Percentiles rank a stretch among this genome's conserved stretches.
Evolutionary conservation across 2,797 vertebrate genomes (phyloP).

Genomic region (Kryptolebias ocellatus): DNA sequence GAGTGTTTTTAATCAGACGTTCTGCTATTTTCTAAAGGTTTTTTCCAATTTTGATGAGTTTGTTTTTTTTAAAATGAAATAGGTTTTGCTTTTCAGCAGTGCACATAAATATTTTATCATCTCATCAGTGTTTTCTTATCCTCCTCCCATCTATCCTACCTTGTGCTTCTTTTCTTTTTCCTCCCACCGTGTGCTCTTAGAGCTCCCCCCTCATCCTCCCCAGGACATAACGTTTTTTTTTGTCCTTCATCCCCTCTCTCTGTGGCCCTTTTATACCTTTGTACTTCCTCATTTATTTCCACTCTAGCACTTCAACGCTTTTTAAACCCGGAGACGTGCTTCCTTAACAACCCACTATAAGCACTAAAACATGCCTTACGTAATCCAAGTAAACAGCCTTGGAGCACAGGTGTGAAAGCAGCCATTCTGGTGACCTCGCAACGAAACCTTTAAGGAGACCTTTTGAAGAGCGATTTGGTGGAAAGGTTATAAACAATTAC

Average conservation of each 20-base stretch:
- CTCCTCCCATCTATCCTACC: background rate
- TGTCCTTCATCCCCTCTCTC: constrained; percentile 55
- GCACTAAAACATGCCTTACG: constrained; percentile 27
- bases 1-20: constrained; percentile 13
- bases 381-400: constrained; percentile 36
- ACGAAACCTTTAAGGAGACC: constrained; percentile 22
- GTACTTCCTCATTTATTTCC: constrained; percentile 32
- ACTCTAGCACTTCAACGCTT: constrained; percentile 40
- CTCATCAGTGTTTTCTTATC: background rate
- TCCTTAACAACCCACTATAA: constrained; percentile 54
- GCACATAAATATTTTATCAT: constrained; percentile 21
- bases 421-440: constrained; percentile 1
- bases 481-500: no score
- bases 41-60: constrained; percentile 37
- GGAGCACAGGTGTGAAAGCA: constrained; percentile 38
- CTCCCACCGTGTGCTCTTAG: background rate
- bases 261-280: constrained; percentile 42
- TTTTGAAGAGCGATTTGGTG: constrained; percentile 19
- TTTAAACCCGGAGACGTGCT: constrained; percentile 56
- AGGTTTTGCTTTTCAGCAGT: constrained; percentile 4
- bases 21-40: constrained; percentile 11
- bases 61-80: constrained; percentile 34
- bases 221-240: constrained; percentile 27
- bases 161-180: constrained; percentile 9
- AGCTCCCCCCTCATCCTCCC: constrained; percentile 4